Evolutionary conservation across 2,888 invertebrate species (phyloP).

Genomic region (Cantharis nigra): DNA sequence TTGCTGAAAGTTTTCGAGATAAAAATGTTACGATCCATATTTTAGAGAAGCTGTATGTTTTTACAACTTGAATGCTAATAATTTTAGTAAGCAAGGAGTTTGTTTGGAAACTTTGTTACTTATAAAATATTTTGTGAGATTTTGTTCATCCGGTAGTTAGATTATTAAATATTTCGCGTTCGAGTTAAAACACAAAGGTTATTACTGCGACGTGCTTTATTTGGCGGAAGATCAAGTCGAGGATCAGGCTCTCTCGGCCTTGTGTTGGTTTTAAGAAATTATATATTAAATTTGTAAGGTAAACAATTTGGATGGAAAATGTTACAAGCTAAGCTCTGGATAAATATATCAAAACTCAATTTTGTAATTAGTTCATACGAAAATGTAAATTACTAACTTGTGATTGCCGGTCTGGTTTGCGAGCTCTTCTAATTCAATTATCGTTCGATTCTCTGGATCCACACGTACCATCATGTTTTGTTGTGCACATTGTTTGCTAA

Average conservation of each 20-base stretch:
- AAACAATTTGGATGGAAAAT: not conserved
- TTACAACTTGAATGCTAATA: slow-evolving; percentile 18
- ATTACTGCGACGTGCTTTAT: not conserved
- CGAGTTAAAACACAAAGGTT: not conserved
- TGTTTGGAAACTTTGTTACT: not conserved
- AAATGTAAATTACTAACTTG: not conserved
- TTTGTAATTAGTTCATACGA: not conserved
- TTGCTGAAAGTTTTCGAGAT: slow-evolving; percentile 23
- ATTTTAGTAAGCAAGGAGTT: slow-evolving; percentile 2
- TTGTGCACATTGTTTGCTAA: not conserved
- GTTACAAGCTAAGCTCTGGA: not conserved
- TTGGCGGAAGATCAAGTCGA: not conserved
- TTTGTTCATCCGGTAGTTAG: not conserved
- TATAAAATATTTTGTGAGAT: not conserved
- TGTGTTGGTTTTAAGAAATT: not conserved
- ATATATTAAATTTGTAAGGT: not conserved
- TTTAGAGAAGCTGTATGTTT: slow-evolving; percentile 19
- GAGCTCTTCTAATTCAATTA: not conserved
- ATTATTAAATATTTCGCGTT: not conserved
- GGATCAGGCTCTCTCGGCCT: not conserved
- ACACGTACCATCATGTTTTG: not conserved
- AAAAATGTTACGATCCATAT: slow-evolving; percentile 15
- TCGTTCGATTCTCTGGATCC: not conserved
- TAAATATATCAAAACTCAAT: slow-evolving; percentile 4
- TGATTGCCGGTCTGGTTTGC: not conserved